These are phyloP conservation scores for Seira ritae DNA, from an alignment of 2,888 invertebrate genomes.

Conservation along the genomic window DNA sequence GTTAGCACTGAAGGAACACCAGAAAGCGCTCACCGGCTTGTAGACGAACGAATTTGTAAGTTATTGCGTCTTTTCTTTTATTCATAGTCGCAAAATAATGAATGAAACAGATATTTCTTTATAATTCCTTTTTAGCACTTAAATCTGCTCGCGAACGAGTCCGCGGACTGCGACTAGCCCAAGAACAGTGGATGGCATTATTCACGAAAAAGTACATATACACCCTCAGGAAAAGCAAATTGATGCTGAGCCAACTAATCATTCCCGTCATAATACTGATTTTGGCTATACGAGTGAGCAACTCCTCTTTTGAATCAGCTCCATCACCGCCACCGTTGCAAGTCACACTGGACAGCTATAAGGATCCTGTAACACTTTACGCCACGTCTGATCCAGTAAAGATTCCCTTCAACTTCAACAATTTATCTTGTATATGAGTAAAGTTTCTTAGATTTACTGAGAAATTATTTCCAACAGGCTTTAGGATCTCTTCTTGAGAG, in stretches of 20 bases:
- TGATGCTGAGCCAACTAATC: slow-evolving; percentile 69
- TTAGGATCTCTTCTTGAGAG: slow-evolving; percentile 28
- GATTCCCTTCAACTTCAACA: no score
- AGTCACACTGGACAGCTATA: slow-evolving; percentile 64
- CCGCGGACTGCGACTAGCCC: slow-evolving; percentile 52
- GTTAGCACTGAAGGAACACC: slow-evolving; percentile 26
- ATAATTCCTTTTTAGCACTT: slow-evolving; percentile 24
- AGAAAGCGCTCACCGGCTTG: slow-evolving; percentile 1
- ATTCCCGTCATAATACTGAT: slow-evolving; percentile 70
- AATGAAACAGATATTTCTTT: no score
- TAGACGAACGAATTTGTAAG: slow-evolving; percentile 42
- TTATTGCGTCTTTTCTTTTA: no score
- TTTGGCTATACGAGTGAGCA: slow-evolving; percentile 66
- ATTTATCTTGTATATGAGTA: not conserved
- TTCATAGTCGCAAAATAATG: no score
- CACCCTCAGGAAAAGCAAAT: slow-evolving; percentile 64
- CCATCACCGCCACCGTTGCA: slow-evolving; percentile 58
- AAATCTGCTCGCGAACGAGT: slow-evolving; percentile 31
- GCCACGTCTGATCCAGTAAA: slow-evolving; percentile 60
- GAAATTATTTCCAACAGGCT: not conserved
- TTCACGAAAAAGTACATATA: slow-evolving; percentile 69
- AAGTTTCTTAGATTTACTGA: not conserved
- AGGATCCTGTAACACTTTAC: slow-evolving; percentile 63
- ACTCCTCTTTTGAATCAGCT: slow-evolving; percentile 50
- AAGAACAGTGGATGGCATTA: slow-evolving; percentile 69